phyloP scores from a whole-genome alignment of 2,113 vertebrate species.

The Camarhynchus parvulus region DNA sequence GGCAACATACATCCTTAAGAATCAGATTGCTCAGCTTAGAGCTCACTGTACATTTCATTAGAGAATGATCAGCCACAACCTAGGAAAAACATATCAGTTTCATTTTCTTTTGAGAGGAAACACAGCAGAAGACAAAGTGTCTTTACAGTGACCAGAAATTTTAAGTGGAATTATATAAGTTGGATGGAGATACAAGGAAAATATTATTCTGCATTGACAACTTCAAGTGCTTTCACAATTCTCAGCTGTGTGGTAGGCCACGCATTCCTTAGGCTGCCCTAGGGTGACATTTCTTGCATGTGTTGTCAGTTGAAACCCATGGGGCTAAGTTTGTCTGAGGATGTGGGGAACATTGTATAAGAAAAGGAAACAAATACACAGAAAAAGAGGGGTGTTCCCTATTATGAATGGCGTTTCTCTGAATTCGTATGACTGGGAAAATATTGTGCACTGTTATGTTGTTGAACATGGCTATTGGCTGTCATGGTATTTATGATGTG shows the following conservation, averaged over 20 bases:
- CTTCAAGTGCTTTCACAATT: not conserved
- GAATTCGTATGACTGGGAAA: not conserved
- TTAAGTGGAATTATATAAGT: not conserved
- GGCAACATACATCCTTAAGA: not conserved
- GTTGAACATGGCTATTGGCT: not conserved
- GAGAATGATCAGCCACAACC: not conserved
- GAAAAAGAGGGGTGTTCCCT: not conserved
- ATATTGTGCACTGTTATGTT: not conserved
- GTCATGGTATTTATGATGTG: rapidly evolving
- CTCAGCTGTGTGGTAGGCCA: not conserved
- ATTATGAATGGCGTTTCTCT: not conserved
- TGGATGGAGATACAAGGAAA: not conserved
- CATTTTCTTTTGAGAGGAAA: not conserved
- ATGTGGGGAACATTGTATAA: not conserved
- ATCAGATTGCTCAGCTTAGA: not conserved
- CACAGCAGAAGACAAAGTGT: not conserved
- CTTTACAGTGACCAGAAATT: not conserved
- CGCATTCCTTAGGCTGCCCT: rapidly evolving
- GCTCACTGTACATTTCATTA: not conserved
- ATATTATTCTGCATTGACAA: not conserved
- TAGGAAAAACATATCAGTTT: not conserved
- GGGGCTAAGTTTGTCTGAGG: not conserved
- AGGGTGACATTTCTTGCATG: not conserved
- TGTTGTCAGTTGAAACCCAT: not conserved
- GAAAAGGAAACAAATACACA: not conserved